Evolutionary conservation across 1,140 invertebrate species (phyloP).

Genomic region (Homarus americanus): DNA sequence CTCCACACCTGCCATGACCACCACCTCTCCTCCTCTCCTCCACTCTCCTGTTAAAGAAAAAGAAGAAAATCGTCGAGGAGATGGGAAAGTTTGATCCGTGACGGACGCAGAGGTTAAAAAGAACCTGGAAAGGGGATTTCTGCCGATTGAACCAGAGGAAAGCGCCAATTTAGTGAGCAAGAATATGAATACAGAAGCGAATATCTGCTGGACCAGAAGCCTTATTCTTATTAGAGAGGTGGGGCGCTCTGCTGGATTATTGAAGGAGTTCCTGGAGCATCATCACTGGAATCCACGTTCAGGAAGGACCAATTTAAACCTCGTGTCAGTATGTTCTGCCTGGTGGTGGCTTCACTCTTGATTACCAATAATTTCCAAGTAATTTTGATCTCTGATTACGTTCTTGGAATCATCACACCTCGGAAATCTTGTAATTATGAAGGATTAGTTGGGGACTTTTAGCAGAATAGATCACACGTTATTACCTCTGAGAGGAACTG

Average conservation of each 20-base stretch:
- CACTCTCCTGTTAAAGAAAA: neutral
- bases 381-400: no score
- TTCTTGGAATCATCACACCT: no score
- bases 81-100: neutral
- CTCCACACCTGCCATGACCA: no score
- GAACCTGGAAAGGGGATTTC: neutral
- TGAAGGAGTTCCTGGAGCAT: neutral
- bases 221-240: neutral
- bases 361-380: no score
- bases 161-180: slow-evolving; percentile 2
- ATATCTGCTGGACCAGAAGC: neutral
- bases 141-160: neutral
- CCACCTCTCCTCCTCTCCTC: neutral
- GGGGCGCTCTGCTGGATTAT: neutral
- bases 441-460: no score
- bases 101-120: neutral
- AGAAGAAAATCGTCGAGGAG: neutral
- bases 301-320: neutral
- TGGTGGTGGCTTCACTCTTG: no score
- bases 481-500: no score
- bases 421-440: no score
- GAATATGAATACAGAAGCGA: slow-evolving; percentile 3
- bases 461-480: no score
- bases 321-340: no score
- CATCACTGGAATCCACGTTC: neutral